Evolutionary conservation across 2,888 invertebrate genomes (phyloP).

Genomic region (Tortricodes alternella): DNA sequence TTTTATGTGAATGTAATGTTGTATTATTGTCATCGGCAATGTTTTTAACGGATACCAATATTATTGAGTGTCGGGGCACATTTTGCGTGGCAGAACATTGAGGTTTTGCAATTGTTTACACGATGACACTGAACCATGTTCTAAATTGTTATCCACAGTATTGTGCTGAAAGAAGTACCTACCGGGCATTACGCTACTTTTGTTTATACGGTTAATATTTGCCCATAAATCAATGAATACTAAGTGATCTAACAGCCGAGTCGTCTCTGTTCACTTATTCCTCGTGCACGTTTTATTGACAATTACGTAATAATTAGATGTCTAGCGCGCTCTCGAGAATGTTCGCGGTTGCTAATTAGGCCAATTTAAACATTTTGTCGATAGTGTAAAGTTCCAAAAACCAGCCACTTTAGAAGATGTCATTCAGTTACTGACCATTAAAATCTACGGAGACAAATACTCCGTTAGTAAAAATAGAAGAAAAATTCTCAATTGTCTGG

Average conservation of each 20-base stretch:
- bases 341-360: slow-evolving; percentile 39
- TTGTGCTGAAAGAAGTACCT: too few relatives aligned
- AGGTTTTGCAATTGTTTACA: too few relatives aligned
- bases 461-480: too few relatives aligned
- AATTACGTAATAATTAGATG: slow-evolving; percentile 38
- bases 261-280: slow-evolving; percentile 3
- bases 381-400: too few relatives aligned
- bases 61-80: slow-evolving; percentile 12
- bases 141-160: background rate
- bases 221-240: background rate
- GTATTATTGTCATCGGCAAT: slow-evolving; percentile 24
- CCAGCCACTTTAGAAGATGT: too few relatives aligned
- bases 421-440: too few relatives aligned
- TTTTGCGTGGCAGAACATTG: too few relatives aligned
- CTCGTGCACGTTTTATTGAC: slow-evolving; percentile 25
- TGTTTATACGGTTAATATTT: background rate
- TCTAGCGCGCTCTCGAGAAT: slow-evolving; percentile 44
- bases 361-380: background rate
- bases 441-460: too few relatives aligned
- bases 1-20: slow-evolving; percentile 29
- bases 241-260: slow-evolving; percentile 4
- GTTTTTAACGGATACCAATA: slow-evolving; percentile 26
- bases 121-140: too few relatives aligned
- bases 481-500: too few relatives aligned
- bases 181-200: background rate